Base-by-base conservation (phyloP, 1,140 invertebrate species). In the Teleogryllus occipitalis region DNA sequence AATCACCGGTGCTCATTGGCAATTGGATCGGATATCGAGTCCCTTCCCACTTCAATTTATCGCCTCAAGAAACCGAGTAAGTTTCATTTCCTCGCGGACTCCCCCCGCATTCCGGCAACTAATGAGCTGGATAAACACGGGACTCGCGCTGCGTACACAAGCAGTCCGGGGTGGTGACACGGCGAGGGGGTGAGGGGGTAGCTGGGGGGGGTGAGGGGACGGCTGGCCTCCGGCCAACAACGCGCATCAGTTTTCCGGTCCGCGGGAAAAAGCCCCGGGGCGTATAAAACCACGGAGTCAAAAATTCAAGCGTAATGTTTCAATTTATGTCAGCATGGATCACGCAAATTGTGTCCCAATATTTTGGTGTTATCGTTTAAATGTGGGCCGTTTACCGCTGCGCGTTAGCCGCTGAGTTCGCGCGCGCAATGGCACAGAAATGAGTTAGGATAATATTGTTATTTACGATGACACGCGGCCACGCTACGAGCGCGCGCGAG, bases 311-410 rank as follows among this genome's bases (percentile, higher is more conserved):
- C 54, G 54, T 65, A 65, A 65, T 65, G 18, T 65, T 65, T 65
- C 54, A 65, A 65, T 65, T 65, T 65, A 65, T 65, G 54, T 65
- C 54, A 65, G 10, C 54, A 65, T 65, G 54, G 54, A 65, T 65
- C 54, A 65, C 54, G 54, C 54, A 65, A 65, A 65, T 65, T 65
- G 54, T 65, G 54, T 65, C 54, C 54, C 54, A 65, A 65, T 65
- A 65, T 65, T 65, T 65, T 65, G 54, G 54, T 65, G 54, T 65
- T 65, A 65, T 65, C 54, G 54, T 65, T 65, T 65, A 65, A 65
- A 65, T 65, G 54, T 65, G 54, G 54, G 54, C 54, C 54, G 54
- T 65, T 65, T 65, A 65, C 54, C 54, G 54, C 54, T 10, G 18
- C 10, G 54, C 54, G 54, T 65, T 39, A 39, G 54, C 54, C 54